Evolutionary conservation across 2,888 invertebrate species (phyloP).

Genomic region (Aphrophora alni): DNA sequence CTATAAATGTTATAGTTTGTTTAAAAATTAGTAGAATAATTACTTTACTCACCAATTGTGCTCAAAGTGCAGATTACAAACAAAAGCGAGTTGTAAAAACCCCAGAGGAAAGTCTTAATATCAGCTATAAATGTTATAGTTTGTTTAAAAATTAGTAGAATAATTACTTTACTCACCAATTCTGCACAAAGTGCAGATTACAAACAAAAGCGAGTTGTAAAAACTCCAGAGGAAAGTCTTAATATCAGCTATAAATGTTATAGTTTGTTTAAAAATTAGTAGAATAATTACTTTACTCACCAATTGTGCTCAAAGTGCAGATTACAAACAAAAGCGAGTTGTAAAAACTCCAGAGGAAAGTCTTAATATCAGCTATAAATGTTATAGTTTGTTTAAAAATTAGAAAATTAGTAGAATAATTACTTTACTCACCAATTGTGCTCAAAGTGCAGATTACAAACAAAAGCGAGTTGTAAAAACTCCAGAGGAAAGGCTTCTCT

Average conservation of each 20-base stretch:
- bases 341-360: constrained; percentile 85
- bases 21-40: no score
- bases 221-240: constrained; percentile 80
- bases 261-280: no score
- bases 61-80: constrained; percentile 91
- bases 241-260: no score
- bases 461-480: constrained; percentile 90
- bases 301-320: constrained; percentile 89
- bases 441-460: constrained; percentile 91
- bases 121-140: no score
- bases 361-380: no score
- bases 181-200: constrained; percentile 89
- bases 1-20: no score
- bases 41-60: constrained; percentile 82
- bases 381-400: no score
- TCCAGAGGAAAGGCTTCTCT: constrained; percentile 75
- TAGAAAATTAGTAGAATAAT: no score
- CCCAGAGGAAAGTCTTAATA: constrained; percentile 77
- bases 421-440: constrained; percentile 85
- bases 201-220: constrained; percentile 90
- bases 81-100: constrained; percentile 90
- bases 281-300: no score
- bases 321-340: constrained; percentile 92
- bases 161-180: no score
- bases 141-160: no score